phyloP scores from a whole-genome alignment of 2,113 vertebrate species.

The Phrynosoma blainvillii region DNA sequence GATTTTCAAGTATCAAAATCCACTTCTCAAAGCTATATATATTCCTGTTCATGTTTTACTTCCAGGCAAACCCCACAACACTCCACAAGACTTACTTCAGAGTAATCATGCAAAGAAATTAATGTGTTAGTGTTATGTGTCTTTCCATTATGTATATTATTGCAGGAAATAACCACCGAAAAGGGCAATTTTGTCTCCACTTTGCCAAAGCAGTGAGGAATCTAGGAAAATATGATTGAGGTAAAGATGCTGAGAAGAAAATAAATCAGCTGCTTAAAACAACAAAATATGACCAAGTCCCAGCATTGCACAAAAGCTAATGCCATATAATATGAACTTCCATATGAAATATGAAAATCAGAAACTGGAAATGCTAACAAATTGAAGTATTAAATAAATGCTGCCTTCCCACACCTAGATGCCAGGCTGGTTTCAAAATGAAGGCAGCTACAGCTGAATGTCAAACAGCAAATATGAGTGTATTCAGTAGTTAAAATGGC shows the following conservation, averaged over 20 bases:
- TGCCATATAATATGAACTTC: constrained; percentile 46
- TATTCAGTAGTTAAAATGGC: constrained; percentile 37
- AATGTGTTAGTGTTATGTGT: constrained; percentile 6
- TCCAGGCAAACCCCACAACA: neutral
- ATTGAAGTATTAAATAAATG: constrained; percentile 19
- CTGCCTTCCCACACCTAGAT: neutral
- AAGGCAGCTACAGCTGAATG: constrained; percentile 61
- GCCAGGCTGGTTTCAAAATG: constrained; percentile 52
- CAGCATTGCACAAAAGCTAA: constrained; percentile 47
- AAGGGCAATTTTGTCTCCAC: neutral
- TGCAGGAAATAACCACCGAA: constrained; percentile 39
- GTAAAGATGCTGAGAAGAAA: constrained; percentile 54
- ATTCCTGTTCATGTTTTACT: neutral
- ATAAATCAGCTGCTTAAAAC: constrained; percentile 61
- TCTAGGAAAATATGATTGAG: constrained; percentile 51
- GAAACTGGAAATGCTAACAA: constrained; percentile 53
- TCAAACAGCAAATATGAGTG: constrained; percentile 52
- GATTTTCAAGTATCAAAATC: constrained; percentile 54
- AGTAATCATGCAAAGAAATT: neutral
- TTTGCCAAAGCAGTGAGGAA: constrained; percentile 43
- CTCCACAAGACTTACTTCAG: neutral
- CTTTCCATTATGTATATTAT: constrained; percentile 51
- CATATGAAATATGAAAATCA: neutral
- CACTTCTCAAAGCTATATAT: constrained; percentile 30
- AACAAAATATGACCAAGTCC: constrained; percentile 60